Conservation (phyloP, 1,140 invertebrate species). For the Mercenaria mercenaria region DNA sequence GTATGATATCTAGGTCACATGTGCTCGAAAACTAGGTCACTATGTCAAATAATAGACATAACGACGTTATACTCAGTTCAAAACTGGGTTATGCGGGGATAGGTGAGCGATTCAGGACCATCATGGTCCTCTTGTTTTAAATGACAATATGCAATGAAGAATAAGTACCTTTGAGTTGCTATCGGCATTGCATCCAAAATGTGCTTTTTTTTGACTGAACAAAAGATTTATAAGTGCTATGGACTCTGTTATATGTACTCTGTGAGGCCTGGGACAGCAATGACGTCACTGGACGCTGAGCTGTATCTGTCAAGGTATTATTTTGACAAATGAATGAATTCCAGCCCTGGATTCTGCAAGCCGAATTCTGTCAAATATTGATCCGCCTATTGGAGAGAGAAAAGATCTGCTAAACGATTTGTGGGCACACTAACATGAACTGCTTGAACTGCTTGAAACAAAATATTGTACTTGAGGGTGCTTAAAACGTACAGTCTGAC, state of each 20-base stretch:
- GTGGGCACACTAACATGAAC: slow-evolving; percentile 13
- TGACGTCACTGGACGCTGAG: neutral
- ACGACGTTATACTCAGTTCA: too few species aligned
- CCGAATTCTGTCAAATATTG: neutral
- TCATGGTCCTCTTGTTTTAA: neutral
- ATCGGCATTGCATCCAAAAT: neutral
- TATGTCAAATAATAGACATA: too few species aligned
- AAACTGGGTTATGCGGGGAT: too few species aligned
- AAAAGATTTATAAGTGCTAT: neutral
- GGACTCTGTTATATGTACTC: neutral
- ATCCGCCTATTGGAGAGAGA: slow-evolving; percentile 19
- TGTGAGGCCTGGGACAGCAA: neutral
- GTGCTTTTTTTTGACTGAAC: neutral
- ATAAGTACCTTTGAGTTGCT: neutral
- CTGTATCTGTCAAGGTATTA: neutral
- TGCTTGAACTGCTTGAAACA: slow-evolving; percentile 32
- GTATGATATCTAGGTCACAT: too few species aligned
- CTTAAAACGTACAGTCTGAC: neutral
- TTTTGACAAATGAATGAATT: neutral
- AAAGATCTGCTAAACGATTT: slow-evolving; percentile 19
- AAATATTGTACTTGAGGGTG: neutral
- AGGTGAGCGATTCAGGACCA: too few species aligned
- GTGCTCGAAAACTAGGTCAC: too few species aligned
- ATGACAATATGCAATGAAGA: slow-evolving; percentile 5
- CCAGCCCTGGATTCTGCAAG: neutral